A percentile compares a stretch with the other conserved stretches of the same genome.
Evolutionary conservation across 2,888 invertebrate genomes (phyloP).

Genomic region (Harpagoxenus sublaevis): DNA sequence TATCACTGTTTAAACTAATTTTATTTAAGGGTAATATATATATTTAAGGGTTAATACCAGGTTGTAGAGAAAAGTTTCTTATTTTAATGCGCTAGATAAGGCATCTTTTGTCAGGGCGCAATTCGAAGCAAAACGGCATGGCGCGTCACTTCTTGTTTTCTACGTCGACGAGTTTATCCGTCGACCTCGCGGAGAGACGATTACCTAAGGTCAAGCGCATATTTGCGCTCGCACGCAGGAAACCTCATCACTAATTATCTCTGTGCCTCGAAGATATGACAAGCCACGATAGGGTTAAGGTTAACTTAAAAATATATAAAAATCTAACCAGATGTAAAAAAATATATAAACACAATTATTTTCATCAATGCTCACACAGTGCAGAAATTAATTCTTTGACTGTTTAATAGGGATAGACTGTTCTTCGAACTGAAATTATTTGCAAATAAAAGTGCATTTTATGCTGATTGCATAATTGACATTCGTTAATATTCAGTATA

Average conservation of each 20-base stretch:
- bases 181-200: constrained; percentile 76
- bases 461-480: neutral
- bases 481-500: neutral
- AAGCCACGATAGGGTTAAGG: constrained; percentile 25
- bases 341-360: neutral
- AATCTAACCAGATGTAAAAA: neutral
- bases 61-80: neutral
- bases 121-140: neutral
- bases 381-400: neutral
- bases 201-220: constrained; percentile 72
- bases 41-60: neutral
- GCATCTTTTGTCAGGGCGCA: constrained; percentile 25
- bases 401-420: neutral
- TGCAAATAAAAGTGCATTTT: neutral
- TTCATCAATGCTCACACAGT: neutral
- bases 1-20: too few relatives aligned
- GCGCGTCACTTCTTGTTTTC: constrained; percentile 61
- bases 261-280: constrained; percentile 30
- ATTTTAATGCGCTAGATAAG: constrained; percentile 35
- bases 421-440: neutral
- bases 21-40: too few relatives aligned
- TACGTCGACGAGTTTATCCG: constrained; percentile 63
- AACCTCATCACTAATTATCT: constrained; percentile 47
- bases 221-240: constrained; percentile 54
- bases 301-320: constrained; percentile 33